Conservation (phyloP, 37 sponge, comb jelly and placozoan species). For the Oscarella lobularis region DNA sequence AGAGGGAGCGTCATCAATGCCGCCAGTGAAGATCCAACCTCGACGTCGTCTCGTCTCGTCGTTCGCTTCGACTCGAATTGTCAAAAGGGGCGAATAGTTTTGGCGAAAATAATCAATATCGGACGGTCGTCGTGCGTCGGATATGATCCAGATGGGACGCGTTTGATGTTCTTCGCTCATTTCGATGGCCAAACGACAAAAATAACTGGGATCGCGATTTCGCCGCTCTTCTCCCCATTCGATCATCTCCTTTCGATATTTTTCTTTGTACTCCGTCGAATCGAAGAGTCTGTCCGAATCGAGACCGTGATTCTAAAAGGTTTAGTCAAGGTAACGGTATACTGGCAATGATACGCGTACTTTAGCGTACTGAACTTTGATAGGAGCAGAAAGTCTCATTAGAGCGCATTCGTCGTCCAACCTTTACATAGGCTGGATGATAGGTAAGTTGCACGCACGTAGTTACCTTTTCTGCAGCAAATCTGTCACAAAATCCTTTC, state of each 20-base stretch:
- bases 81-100: not conserved
- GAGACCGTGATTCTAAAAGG: conserved; percentile 35
- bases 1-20: conserved; percentile 76
- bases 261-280: conserved; percentile 72
- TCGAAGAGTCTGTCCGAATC: conserved; percentile 56
- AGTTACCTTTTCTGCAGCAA: not conserved
- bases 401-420: not conserved
- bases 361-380: not conserved
- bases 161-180: conserved; percentile 11
- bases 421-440: not conserved
- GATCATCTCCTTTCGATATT: conserved; percentile 80
- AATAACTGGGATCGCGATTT: conserved; percentile 54
- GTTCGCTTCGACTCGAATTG: conserved; percentile 50
- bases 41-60: conserved; percentile 38
- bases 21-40: conserved; percentile 65
- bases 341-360: not conserved
- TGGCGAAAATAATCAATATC: conserved; percentile 75
- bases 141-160: conserved; percentile 64
- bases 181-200: conserved; percentile 59
- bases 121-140: conserved; percentile 58
- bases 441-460: not conserved
- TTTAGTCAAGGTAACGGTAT: too few species aligned
- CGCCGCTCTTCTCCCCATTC: conserved; percentile 63
- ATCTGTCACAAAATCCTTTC: not conserved
- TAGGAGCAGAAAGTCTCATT: not conserved